Evolutionary conservation across 2,797 vertebrate genomes (phyloP).

Genomic region (Gallirallus australis): DNA sequence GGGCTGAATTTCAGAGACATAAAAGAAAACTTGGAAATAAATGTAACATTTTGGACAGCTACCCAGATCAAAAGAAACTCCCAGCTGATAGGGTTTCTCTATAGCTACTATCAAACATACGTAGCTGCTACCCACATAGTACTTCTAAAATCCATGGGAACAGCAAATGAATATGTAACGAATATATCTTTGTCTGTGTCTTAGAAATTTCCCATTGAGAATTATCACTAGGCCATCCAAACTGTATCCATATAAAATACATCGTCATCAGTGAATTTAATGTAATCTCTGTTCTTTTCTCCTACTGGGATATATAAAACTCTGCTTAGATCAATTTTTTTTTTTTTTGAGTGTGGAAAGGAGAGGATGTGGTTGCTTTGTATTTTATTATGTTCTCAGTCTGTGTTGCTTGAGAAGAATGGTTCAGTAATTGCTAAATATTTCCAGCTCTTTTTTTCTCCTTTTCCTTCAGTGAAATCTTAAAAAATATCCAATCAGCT

Average conservation of each 20-base stretch:
- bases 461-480: background rate
- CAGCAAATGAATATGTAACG: background rate
- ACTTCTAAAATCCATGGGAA: background rate
- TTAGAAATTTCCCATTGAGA: background rate
- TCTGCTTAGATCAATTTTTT: background rate
- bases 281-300: background rate
- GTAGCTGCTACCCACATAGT: background rate
- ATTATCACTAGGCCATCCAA: background rate
- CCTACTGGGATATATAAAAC: background rate
- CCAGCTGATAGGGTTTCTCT: background rate
- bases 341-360: background rate
- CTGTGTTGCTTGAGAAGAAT: conserved; percentile 2
- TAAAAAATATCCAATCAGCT: background rate
- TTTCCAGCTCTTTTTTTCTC: conserved; percentile 13
- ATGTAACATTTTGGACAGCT: background rate
- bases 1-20: background rate
- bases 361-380: background rate
- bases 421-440: background rate
- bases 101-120: background rate
- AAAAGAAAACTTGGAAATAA: background rate
- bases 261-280: background rate
- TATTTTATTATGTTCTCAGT: background rate
- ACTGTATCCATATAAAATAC: background rate
- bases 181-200: background rate
- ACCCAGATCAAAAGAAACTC: conserved; percentile 3